Percentiles rank a stretch among this genome's conserved stretches.
These are phyloP conservation scores for Emydura subglobosa DNA, from an alignment of 2,113 vertebrate genomes.

Conservation along the genomic window DNA sequence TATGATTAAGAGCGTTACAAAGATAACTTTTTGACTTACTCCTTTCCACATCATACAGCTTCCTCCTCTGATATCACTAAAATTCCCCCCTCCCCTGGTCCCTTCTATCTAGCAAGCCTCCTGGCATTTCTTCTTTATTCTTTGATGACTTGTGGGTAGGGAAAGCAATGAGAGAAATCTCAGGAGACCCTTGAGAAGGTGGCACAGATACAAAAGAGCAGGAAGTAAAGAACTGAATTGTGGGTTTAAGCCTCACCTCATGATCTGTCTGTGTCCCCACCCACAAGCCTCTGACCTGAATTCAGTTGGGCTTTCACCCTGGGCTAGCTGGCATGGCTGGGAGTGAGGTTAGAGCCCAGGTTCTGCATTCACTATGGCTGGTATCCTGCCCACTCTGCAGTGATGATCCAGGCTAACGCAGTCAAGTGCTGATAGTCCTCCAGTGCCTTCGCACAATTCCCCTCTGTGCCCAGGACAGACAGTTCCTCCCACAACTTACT, in stretches of 20 bases:
- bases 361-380: not conserved
- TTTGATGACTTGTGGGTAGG: no score
- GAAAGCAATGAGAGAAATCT: not conserved
- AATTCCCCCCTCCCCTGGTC: not conserved
- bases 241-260: not conserved
- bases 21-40: not conserved
- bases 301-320: not conserved
- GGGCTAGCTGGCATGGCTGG: not conserved
- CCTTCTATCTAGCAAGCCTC: not conserved
- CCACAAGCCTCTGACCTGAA: not conserved
- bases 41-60: not conserved
- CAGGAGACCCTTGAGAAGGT: not conserved
- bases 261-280: not conserved
- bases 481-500: accelerated
- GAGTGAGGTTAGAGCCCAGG: not conserved
- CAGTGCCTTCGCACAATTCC: not conserved
- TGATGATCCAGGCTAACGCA: not conserved
- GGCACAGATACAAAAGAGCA: not conserved
- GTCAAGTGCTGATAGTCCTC: not conserved
- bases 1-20: not conserved
- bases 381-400: not conserved
- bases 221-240: not conserved
- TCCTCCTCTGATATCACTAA: not conserved
- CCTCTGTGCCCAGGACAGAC: not conserved
- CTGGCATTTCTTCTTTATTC: not conserved